A percentile compares a stretch with the other conserved stretches of the same genome.
phyloP scores from a whole-genome alignment of 1,140 invertebrate genomes.

The Drosophila eugracilis region DNA sequence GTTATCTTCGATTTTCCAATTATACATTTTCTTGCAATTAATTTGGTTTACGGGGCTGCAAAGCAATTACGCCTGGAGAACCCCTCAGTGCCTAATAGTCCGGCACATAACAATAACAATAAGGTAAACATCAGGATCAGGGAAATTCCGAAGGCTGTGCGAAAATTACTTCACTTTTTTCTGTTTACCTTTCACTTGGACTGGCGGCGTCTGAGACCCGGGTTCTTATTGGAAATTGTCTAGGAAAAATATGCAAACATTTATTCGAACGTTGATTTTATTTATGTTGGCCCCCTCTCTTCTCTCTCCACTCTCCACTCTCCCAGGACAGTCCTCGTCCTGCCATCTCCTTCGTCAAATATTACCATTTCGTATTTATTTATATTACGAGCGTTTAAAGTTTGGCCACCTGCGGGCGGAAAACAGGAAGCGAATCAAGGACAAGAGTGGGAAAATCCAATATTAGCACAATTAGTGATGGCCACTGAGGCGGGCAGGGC shows the following conservation, averaged over 20 bases:
- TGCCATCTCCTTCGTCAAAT: constrained; percentile 44
- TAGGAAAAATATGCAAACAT: constrained; percentile 81
- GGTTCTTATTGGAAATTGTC: constrained; percentile 69
- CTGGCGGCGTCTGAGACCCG: constrained; percentile 6
- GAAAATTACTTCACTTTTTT: constrained; percentile 49
- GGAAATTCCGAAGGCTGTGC: constrained; percentile 7
- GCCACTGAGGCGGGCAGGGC: background rate
- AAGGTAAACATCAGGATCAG: constrained; percentile 19
- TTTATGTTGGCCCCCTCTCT: constrained; percentile 56
- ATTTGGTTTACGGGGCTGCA: constrained; percentile 35
- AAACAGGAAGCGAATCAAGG: constrained; percentile 41
- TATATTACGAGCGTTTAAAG: constrained; percentile 77
- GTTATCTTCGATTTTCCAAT: constrained; percentile 36
- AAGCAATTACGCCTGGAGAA: constrained; percentile 46
- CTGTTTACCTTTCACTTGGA: constrained; percentile 50
- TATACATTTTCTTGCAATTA: constrained; percentile 44
- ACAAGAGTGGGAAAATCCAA: constrained; percentile 61
- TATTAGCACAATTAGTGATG: constrained; percentile 80
- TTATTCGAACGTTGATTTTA: constrained; percentile 83
- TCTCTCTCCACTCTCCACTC: background rate
- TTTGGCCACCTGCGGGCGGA: constrained; percentile 71
- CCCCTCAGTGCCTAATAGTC: constrained; percentile 40
- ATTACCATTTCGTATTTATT: constrained; percentile 81
- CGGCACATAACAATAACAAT: constrained; percentile 48
- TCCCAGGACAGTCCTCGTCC: background rate